Percentiles rank a stretch among this genome's conserved stretches.
phyloP scores from a whole-genome alignment of 30 jellyfish, hydroid and myxozoan species.

The Morbakka virulenta region DNA sequence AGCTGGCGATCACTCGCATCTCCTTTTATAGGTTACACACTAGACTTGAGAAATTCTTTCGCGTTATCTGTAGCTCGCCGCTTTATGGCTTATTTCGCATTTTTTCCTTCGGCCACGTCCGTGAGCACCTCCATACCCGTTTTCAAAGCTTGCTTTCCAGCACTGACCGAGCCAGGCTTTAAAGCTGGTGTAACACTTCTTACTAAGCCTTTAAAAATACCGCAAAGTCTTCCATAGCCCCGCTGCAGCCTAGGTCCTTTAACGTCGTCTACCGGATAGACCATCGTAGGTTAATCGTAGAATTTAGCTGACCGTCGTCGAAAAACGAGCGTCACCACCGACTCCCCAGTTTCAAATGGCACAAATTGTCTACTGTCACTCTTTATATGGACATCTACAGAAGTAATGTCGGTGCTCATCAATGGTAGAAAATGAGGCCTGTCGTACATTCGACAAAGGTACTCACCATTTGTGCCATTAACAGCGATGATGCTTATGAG shows the following conservation, averaged over 20 bases:
- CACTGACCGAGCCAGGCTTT: constrained; percentile 2
- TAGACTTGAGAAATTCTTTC: not conserved
- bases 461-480: too few species aligned
- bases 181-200: constrained; percentile 4
- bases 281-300: not conserved
- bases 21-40: too few species aligned
- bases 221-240: constrained; percentile 34
- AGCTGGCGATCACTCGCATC: too few species aligned
- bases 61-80: not conserved
- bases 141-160: constrained; percentile 9
- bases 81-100: not conserved
- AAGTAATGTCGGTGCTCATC: too few species aligned
- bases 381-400: too few species aligned
- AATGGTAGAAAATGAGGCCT: too few species aligned
- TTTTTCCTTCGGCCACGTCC: not conserved
- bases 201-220: constrained; percentile 1
- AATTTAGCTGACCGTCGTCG: constrained; percentile 3
- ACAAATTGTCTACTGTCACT: too few species aligned
- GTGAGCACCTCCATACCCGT: constrained; percentile 11
- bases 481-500: too few species aligned
- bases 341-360: constrained; percentile 10
- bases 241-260: not conserved
- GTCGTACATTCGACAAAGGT: too few species aligned
- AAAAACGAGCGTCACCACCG: constrained; percentile 9
- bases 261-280: not conserved